Base-by-base conservation (phyloP, 2,113 vertebrate genomes). In the Eretmochelys imbricata region DNA sequence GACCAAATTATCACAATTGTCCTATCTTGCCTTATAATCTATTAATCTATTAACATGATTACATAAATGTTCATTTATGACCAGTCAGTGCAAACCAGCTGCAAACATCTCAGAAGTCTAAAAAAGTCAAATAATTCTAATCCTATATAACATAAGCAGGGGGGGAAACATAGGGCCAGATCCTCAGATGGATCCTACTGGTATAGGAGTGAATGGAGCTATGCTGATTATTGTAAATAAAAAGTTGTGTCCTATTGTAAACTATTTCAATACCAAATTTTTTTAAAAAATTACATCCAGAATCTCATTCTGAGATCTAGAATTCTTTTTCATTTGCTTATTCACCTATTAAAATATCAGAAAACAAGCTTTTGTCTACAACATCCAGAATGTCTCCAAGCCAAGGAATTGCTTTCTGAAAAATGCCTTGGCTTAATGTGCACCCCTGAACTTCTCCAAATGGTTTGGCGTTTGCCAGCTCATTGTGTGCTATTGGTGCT, bases 401-500 rank as follows among this genome's bases (percentile, higher is more conserved):
- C 65, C 48, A 79, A 54, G 49, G 81, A 72, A 62, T 54, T 59
- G 38, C 69, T 84, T 3, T 46, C 13, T 31, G 51, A 27, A 82
- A 87, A 48, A 51, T 59, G 35, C 49, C 78, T 29, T 24, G 46
- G 49, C 38, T 88, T 78, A 50, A 17, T 59, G 55, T 93, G 55
- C 84, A 82, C 17, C 22, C n/a, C 31, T 88, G n/a, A 76, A 79
- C 82, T 42, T 57, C 78, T 65, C 35, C 54, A 31, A 79, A 49
- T 42, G 78, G 25, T 83, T 88, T 49, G 2, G 1, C 91, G 87
- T 22, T 81, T 79, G 31, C 29, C 27, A 22, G 59, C 69, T 84
- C 81, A 3, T 14, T 80, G 78, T 57, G 54, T 91, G 72, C 78
- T 92, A 8, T 85, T 84, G 80, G 94, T 97, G 81, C 62, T 85